Base-by-base conservation (phyloP, 2,888 invertebrate species). In the Spicauda simplicius region DNA sequence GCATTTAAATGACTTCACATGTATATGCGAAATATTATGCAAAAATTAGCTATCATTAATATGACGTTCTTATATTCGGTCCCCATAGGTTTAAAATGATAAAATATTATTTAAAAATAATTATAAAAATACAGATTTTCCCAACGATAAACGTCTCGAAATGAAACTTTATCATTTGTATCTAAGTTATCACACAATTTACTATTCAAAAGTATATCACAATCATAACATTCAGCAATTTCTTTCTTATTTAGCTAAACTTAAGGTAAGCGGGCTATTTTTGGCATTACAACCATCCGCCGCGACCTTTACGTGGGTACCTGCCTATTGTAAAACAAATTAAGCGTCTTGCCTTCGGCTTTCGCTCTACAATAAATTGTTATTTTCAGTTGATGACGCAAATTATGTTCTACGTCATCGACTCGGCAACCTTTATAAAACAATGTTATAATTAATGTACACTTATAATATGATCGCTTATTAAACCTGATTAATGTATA, bases 191-290 rank as follows among this genome's bases (percentile, higher is more conserved):
- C 5, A 25, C 5, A 25, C 7, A 33, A 33, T 8, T 33, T 1
- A 8, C 4, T 10, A 20, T 59, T 48, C 16, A 18, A 8, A 45
- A 14, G 14, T n/a, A 20, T 45, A 41, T 20, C 3, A 20, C 50
- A 16, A 20, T 52, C 25, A 18, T 52, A 64, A 58, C 64, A 57
- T 52, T 57, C 12, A 58, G 33, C 12, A 18, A 58, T 58, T 53
- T 64, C 52, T 64, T 58, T 58, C 41, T 58, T 59, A 59, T 53
- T 19, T 45, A 53, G 45, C 30, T 64, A 53, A 52, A 50, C 55
- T 58, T 64, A 53, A 53, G 58, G 59, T 57, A 19, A 56, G 59
- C 56, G 55, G 20, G 61, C 61, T 67, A 67, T 61, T 67, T 61
- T 67, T 30, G 67, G 52, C 41, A 67, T 61, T 61, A 61, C 61